Evolutionary conservation across 2,888 invertebrate genomes (phyloP).

Genomic region (Margaritifera margaritifera): DNA sequence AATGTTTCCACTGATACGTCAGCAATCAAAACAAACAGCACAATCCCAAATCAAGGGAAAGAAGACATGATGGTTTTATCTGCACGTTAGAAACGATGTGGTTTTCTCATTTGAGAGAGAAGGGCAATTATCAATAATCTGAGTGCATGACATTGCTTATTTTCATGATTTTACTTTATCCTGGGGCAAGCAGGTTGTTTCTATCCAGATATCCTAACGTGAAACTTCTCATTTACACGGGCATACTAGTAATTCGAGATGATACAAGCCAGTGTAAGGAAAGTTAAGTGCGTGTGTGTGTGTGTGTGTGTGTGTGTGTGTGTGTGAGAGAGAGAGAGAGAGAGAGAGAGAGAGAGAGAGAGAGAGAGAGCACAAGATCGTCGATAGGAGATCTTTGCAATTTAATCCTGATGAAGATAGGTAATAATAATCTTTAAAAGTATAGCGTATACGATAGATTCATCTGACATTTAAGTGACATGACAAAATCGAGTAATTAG

Average conservation of each 20-base stretch:
- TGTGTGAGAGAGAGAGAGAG: constrained; percentile 7
- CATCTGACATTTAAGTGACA: no score
- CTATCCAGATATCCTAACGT: neutral
- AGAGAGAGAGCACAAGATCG: neutral
- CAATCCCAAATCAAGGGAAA: neutral
- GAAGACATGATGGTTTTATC: neutral
- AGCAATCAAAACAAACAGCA: no score
- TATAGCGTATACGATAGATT: no score
- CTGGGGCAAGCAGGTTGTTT: neutral
- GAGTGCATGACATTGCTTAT: neutral
- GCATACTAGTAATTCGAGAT: no score
- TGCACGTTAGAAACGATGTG: neutral
- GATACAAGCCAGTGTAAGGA: no score
- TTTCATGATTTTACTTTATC: neutral
- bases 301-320: constrained; percentile 4
- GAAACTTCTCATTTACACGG: neutral
- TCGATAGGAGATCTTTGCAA: neutral
- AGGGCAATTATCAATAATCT: no score
- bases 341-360: constrained; percentile 6
- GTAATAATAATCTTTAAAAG: no score
- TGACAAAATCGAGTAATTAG: no score
- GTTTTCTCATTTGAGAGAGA: no score
- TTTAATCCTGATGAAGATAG: no score
- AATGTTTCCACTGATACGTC: no score
- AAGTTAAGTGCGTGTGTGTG: no score